phyloP scores from a whole-genome alignment of 2,797 vertebrate species.

The Gallinago stenura region DNA sequence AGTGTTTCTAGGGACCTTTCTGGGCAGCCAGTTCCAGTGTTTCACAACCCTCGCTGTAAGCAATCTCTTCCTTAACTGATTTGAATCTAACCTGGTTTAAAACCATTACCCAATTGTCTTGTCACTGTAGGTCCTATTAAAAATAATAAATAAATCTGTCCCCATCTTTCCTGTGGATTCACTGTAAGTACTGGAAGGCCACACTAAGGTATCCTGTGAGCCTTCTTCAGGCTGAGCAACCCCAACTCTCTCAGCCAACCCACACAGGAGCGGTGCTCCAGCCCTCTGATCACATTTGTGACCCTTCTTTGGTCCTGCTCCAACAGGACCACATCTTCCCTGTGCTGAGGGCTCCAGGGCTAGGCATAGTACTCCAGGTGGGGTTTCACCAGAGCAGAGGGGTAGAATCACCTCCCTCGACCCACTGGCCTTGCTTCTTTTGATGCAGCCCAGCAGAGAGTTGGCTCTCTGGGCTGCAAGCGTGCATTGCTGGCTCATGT shows the following conservation, averaged over 20 bases:
- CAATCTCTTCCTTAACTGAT: too few relatives aligned
- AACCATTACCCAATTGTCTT: neutral
- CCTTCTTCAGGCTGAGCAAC: neutral
- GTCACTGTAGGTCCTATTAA: neutral
- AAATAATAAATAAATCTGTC: neutral
- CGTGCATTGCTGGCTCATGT: too few relatives aligned
- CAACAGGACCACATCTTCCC: neutral
- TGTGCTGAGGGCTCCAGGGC: neutral
- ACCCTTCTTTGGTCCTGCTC: neutral
- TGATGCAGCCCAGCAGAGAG: neutral
- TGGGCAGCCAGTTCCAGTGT: neutral
- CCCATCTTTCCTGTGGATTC: neutral
- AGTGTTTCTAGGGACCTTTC: neutral
- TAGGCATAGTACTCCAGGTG: neutral
- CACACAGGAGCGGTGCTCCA: neutral
- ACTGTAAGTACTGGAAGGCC: neutral
- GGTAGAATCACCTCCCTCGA: neutral
- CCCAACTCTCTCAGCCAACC: neutral
- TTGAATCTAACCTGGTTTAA: neutral
- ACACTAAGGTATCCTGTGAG: too few relatives aligned
- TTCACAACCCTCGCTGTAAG: neutral
- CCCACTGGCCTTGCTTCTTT: neutral
- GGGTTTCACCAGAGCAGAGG: neutral
- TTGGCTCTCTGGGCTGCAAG: neutral
- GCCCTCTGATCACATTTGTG: neutral